Base-by-base conservation (phyloP, 2,797 vertebrate species). In the Salarias fasciatus region DNA sequence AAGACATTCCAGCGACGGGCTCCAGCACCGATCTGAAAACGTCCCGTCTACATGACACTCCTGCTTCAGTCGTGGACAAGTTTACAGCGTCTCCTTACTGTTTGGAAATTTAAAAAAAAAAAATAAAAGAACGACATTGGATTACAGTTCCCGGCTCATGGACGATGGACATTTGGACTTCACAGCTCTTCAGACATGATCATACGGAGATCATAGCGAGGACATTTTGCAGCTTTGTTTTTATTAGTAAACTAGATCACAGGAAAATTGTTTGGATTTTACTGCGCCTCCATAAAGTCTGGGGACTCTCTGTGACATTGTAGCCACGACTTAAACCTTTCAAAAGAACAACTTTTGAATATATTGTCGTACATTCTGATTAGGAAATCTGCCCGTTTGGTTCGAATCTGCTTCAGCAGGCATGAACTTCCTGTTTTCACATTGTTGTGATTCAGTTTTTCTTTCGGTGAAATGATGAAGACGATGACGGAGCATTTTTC, bases 281-380 rank as follows among this genome's bases (percentile, higher is more conserved):
- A 43, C 13, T 29, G 3, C 47, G 13, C 40, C 57, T 51, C 50
- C 42, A 47, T 29, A 15, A 38, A 18, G 47, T 35, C 59, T 3
- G 0, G 18, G 30, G 48, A 55, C 4, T 7, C 55, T 40, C 41
- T 36, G 18, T 52, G 72, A 54, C 37, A 8, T 50, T 28, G 29
- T 59, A 72, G 61, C 52, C 60, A 63, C 52, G 47, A 60, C 28
- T 65, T 50, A 29, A 61, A 67, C 47, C 43, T 60, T 50, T 9
- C 33, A 35, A 5, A 35, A n/a, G n/a, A n/a, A n/a, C n/a, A n/a
- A 3, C 33, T 9, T 35, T 35, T 9, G 2, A 2, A 6, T 9
- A 33, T 9, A 33, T 35, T 6, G 6, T 35, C 9, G 31, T 33
- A 24, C 2, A 44, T 13, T 56, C 41, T 40, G 42, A 43, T 31